Conservation (phyloP, 1,140 invertebrate species). For the Acromyrmex echinatior region DNA sequence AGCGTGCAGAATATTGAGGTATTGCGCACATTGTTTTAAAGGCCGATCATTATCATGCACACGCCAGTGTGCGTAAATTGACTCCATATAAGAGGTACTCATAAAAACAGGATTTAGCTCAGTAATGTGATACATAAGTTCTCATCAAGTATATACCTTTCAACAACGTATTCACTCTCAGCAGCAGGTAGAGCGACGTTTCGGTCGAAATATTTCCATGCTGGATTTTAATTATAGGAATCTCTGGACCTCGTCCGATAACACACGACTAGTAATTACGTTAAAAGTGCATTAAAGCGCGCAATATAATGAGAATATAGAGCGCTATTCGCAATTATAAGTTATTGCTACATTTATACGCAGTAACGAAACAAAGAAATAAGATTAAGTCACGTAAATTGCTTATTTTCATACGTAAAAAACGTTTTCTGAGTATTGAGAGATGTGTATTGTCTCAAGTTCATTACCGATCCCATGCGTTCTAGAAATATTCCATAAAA, state of each 20-base stretch:
- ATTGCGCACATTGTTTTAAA: slow-evolving; percentile 22
- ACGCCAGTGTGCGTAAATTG: slow-evolving; percentile 37
- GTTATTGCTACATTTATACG: neutral
- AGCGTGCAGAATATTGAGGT: slow-evolving; percentile 25
- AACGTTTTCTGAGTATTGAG: neutral
- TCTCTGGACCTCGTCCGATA: slow-evolving; percentile 28
- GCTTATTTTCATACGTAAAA: neutral
- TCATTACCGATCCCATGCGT: neutral
- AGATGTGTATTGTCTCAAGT: neutral
- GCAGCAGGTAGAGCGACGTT: neutral
- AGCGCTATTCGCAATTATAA: slow-evolving; percentile 10
- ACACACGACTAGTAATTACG: neutral
- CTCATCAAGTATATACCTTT: slow-evolving; percentile 34
- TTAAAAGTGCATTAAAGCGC: slow-evolving; percentile 28
- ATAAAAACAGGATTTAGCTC: slow-evolving; percentile 38
- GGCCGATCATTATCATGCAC: slow-evolving; percentile 26
- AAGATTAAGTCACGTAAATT: neutral
- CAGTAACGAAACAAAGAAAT: neutral
- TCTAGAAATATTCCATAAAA: neutral
- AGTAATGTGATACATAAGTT: slow-evolving; percentile 17
- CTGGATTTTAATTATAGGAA: slow-evolving; percentile 52
- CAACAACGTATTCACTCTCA: slow-evolving; percentile 25
- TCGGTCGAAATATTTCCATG: slow-evolving; percentile 22
- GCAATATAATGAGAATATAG: slow-evolving; percentile 3
- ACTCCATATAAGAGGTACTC: slow-evolving; percentile 27